These are phyloP conservation scores for Aplysia californica DNA, from an alignment of 1,140 invertebrate species.

Conservation along the genomic window DNA sequence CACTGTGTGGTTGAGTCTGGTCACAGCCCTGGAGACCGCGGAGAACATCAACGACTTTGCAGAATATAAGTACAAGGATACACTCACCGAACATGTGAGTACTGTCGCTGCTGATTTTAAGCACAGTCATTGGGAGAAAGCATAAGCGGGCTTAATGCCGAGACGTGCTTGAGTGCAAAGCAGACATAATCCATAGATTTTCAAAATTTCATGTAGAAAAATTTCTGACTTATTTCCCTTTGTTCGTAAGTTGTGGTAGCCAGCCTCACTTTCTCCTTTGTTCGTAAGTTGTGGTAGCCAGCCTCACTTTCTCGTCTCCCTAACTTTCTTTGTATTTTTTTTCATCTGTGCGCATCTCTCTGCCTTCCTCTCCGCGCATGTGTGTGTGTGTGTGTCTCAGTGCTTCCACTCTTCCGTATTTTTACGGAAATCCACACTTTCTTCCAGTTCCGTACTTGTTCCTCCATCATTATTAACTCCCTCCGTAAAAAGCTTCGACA, in stretches of 20 bases:
- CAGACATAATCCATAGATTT: not conserved
- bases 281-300: not conserved
- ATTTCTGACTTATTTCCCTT: not conserved
- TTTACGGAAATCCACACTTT: no score
- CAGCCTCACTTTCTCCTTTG: not conserved
- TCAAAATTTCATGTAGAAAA: not conserved
- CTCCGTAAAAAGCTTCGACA: no score
- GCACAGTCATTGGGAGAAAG: not conserved
- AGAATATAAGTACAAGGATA: conserved; percentile 84
- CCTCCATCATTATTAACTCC: no score
- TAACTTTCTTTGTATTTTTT: no score
- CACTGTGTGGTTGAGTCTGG: conserved; percentile 76
- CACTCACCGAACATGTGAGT: conserved; percentile 75
- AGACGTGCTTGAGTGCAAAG: not conserved
- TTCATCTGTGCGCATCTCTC: no score
- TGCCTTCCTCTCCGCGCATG: no score
- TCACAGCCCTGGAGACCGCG: conserved; percentile 79
- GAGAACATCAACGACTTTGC: conserved; percentile 77
- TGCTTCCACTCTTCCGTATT: no score
- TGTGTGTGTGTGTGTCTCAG: no score
- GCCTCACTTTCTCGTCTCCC: not conserved
- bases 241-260: not conserved
- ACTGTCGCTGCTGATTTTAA: not conserved
- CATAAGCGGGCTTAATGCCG: no score
- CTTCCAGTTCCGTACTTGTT: no score